Base-by-base conservation (phyloP, 2,888 invertebrate species). In the Netelia virgata region DNA sequence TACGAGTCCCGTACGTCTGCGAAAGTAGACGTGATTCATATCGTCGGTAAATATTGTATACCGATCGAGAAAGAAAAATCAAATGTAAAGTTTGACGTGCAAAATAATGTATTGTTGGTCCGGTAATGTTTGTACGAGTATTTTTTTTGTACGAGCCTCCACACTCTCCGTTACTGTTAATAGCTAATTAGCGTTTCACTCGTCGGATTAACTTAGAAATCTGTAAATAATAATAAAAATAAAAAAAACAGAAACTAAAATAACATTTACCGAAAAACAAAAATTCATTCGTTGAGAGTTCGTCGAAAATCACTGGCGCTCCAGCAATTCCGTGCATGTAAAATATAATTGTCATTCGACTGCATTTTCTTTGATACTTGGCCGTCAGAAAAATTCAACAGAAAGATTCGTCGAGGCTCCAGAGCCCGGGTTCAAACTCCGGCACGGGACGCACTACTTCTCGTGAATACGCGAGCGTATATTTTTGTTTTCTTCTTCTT, bases 41-140 rank as follows among this genome's bases (percentile, higher is more conserved):
- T 41, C 18, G 55, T 57, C 47, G 16, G 43, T n/a, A 59, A 47
- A 68, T 57, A 76, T 36, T 69, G 14, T 2, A 47, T 23, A 61
- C 43, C 43, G 20, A 9, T 8, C 9, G 55, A 61, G n/a, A 59
- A 18, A 64, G 18, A 53, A 28, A 23, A 28, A 74, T 50, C 16
- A 74, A 61, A 36, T 43, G 50, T 53, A 14, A 69, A 36, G 16
- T 47, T 66, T n/a, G 16, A 16, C 53, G 18, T 77, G 28, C 50
- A 36, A 61, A 69, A 55, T 36, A 53, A 68, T 3, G 23, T 64
- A 50, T 82, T 50, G 23, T 77, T 77, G 72, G 66, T 77, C 72
- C 68, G 59, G 55, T n/a, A 57, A 76, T 70, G 10, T 77, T 82
- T 77, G 70, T 53, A 55, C 61, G 61, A 16, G 5, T 57, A 57